phyloP scores from a whole-genome alignment of 1,140 invertebrate species.

The Nixonia krombeini region DNA sequence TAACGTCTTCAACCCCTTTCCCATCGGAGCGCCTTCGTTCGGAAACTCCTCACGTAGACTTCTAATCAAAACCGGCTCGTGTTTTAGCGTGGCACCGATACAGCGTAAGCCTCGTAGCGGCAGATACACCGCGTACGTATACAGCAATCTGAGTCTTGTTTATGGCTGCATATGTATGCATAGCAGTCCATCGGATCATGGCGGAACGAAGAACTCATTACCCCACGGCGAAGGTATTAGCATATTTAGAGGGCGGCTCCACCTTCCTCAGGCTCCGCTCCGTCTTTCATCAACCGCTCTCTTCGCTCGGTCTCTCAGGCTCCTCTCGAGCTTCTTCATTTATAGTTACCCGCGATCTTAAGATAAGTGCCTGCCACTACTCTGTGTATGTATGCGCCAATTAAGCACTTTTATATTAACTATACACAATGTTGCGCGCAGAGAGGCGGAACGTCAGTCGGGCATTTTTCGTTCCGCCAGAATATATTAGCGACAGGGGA shows the following conservation, averaged over 20 bases:
- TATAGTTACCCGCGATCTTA: slow-evolving; percentile 8
- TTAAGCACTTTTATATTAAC: neutral
- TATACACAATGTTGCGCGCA: too few relatives aligned
- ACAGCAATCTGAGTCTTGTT: slow-evolving; percentile 66
- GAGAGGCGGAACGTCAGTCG: too few relatives aligned
- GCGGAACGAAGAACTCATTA: slow-evolving; percentile 69
- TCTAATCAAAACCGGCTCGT: slow-evolving; percentile 33
- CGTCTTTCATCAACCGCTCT: slow-evolving; percentile 41
- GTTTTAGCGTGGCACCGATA: slow-evolving; percentile 7
- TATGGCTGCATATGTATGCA: slow-evolving; percentile 71
- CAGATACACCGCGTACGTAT: slow-evolving; percentile 41
- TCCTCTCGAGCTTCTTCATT: slow-evolving; percentile 10
- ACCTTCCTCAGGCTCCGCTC: slow-evolving; percentile 30
- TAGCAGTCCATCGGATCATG: slow-evolving; percentile 61
- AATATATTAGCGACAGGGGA: too few relatives aligned
- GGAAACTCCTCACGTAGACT: slow-evolving; percentile 31
- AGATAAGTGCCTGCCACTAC: slow-evolving; percentile 3
- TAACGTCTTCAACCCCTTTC: slow-evolving; percentile 6
- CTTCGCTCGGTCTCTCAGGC: slow-evolving; percentile 8
- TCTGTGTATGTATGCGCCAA: neutral
- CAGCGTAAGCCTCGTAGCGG: slow-evolving; percentile 20
- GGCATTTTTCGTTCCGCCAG: too few relatives aligned
- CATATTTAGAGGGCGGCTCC: slow-evolving; percentile 67
- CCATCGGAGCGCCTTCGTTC: slow-evolving; percentile 13
- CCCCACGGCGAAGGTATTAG: slow-evolving; percentile 62